A percentile compares a stretch with the other conserved stretches of the same genome.
phyloP scores from a whole-genome alignment of 53 echinoderm and acorn worm genomes.

The Patiria pectinifera region DNA sequence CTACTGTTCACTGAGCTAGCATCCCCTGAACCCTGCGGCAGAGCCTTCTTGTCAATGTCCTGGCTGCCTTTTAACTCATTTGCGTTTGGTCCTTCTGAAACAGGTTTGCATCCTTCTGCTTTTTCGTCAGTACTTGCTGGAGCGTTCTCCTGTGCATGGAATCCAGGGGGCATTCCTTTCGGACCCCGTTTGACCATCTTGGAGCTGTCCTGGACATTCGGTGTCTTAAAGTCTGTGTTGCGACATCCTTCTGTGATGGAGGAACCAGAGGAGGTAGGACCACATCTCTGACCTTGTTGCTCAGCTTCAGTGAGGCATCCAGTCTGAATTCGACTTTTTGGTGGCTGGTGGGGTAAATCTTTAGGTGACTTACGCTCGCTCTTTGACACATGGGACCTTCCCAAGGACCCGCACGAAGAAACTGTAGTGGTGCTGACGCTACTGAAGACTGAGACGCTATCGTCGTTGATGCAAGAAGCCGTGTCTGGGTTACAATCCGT shows the following conservation, averaged over 20 bases:
- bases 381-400: neutral
- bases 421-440: slow-evolving; percentile 21
- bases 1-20: neutral
- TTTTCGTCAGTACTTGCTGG: neutral
- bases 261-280: neutral
- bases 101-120: neutral
- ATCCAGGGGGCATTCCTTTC: slow-evolving; percentile 17
- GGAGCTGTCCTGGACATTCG: neutral
- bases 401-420: slow-evolving; percentile 17
- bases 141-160: neutral
- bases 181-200: neutral
- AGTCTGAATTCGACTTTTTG: too few species aligned
- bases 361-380: neutral
- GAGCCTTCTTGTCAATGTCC: neutral
- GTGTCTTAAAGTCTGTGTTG: neutral
- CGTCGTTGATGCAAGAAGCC: neutral
- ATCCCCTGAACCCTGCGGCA: neutral
- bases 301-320: neutral
- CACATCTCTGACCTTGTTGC: neutral
- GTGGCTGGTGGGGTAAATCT: neutral
- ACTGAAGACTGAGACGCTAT: slow-evolving; percentile 26
- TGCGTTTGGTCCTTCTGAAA: neutral
- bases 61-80: neutral
- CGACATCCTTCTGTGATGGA: neutral
- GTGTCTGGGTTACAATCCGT: slow-evolving; percentile 26